These are phyloP conservation scores for Pachyuromys duprasi DNA, from an alignment of 2,797 vertebrate genomes.

Conservation along the genomic window DNA sequence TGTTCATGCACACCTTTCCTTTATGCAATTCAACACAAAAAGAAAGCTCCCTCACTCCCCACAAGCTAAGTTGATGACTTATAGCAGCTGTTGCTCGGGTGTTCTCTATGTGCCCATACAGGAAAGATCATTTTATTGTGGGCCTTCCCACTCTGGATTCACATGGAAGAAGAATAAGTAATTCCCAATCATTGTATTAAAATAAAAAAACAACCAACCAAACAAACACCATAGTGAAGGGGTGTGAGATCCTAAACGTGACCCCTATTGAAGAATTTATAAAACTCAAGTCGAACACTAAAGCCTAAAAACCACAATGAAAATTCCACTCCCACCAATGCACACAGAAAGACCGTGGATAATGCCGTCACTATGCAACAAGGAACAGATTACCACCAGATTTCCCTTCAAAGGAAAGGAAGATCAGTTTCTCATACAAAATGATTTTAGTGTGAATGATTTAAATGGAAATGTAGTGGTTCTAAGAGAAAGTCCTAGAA, in stretches of 20 bases:
- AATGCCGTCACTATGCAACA: background rate
- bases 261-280: background rate
- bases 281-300: background rate
- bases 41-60: background rate
- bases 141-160: background rate
- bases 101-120: background rate
- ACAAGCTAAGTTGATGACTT: background rate
- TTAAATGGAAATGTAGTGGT: background rate
- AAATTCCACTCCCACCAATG: background rate
- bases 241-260: background rate
- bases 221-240: background rate
- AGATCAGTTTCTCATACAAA: background rate
- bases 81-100: background rate
- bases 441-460: background rate
- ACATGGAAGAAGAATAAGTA: conserved; percentile 2
- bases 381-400: conserved; percentile 39
- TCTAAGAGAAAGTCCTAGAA: background rate
- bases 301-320: background rate
- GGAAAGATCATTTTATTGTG: background rate
- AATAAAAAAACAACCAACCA: background rate
- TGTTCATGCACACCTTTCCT: background rate
- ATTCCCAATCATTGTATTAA: background rate
- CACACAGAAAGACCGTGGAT: background rate
- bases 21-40: background rate
- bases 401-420: conserved; percentile 34